Conservation (phyloP, 2,888 invertebrate species). For the Nowickia ferox region DNA sequence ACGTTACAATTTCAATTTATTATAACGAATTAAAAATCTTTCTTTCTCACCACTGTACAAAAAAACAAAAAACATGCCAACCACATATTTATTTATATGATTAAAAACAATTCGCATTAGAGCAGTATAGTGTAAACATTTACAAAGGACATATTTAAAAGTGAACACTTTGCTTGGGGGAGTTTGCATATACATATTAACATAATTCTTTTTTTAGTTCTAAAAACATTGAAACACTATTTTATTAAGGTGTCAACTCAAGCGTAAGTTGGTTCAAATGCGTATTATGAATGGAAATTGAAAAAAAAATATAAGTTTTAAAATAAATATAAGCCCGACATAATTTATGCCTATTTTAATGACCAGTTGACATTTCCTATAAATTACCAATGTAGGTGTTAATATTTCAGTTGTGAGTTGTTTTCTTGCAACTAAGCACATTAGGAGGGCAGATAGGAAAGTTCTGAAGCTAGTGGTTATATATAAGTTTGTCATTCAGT, state of each 20-base stretch:
- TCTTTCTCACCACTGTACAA: too few relatives aligned
- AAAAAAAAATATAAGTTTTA: conserved; percentile 1
- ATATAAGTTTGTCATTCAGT: too few relatives aligned
- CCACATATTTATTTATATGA: too few relatives aligned
- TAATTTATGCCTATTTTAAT: conserved; percentile 39
- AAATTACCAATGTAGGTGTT: conserved; percentile 43
- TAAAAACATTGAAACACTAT: conserved; percentile 18
- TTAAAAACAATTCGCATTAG: too few relatives aligned
- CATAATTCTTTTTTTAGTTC: neutral
- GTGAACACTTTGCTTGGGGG: neutral
- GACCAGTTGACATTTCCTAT: conserved; percentile 50
- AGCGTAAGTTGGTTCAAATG: neutral
- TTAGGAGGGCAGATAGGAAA: neutral
- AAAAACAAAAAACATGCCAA: too few relatives aligned
- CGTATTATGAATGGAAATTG: neutral
- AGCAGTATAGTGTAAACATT: too few relatives aligned
- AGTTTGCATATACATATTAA: conserved; percentile 1
- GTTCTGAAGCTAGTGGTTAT: too few relatives aligned
- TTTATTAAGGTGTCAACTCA: conserved; percentile 21
- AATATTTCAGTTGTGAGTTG: conserved; percentile 14
- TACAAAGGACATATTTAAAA: neutral
- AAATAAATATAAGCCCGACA: conserved; percentile 9
- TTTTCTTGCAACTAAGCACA: neutral
- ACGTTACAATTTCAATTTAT: too few relatives aligned
- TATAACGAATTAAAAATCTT: too few relatives aligned